Percentiles rank a stretch among this genome's conserved stretches.
Conservation (phyloP, 2,888 invertebrate species). For the Hemistola chrysoprasaria region DNA sequence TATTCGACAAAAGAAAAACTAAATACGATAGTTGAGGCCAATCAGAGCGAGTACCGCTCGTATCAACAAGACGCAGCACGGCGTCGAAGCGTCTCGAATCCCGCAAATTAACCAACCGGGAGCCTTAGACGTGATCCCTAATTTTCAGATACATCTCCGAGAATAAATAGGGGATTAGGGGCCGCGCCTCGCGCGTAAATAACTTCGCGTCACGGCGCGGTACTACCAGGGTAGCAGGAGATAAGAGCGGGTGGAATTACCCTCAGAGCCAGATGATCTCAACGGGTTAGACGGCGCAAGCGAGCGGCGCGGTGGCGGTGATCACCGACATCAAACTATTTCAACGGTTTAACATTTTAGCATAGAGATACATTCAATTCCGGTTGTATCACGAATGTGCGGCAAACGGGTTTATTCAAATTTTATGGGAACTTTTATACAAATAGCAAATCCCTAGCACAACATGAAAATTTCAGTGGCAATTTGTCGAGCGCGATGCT, state of each 20-base stretch:
- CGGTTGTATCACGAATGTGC: constrained; percentile 29
- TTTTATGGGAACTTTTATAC: constrained; percentile 34
- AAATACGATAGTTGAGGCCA: constrained; percentile 6
- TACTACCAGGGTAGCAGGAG: constrained; percentile 53
- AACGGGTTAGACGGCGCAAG: constrained; percentile 38
- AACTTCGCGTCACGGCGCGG: constrained; percentile 69
- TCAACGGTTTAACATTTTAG: constrained; percentile 23
- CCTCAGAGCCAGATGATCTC: constrained; percentile 36
- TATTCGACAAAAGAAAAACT: too few relatives aligned
- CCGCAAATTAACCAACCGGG: constrained; percentile 69
- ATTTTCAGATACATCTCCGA: constrained; percentile 80
- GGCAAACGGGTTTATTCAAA: constrained; percentile 32
- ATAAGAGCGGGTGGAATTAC: constrained; percentile 72
- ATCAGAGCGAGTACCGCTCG: constrained; percentile 50
- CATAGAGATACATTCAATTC: constrained; percentile 31
- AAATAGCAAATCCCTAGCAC: constrained; percentile 29
- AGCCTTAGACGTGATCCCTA: constrained; percentile 73
- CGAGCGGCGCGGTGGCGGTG: constrained; percentile 11
- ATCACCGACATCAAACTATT: constrained; percentile 22
- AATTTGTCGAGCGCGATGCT: constrained; percentile 27
- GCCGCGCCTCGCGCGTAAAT: constrained; percentile 74
- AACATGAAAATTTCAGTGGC: constrained; percentile 28
- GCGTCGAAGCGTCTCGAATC: constrained; percentile 42
- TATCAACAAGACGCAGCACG: constrained; percentile 32
- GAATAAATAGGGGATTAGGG: constrained; percentile 81